phyloP scores from a whole-genome alignment of 2,113 vertebrate genomes.

The Myrmecobius fasciatus region DNA sequence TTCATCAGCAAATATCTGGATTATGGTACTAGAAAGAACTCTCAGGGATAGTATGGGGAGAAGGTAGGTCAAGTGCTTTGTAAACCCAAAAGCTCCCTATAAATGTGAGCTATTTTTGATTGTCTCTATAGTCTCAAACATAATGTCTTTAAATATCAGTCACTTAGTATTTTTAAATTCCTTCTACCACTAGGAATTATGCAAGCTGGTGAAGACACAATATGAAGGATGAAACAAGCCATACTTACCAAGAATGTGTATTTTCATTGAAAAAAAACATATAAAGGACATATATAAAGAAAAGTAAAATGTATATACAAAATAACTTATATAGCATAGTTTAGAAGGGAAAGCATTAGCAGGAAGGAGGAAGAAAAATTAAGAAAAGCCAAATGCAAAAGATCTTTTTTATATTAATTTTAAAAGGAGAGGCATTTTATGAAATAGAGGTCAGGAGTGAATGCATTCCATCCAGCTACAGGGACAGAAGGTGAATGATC shows the following conservation, averaged over 20 bases:
- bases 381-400: not conserved
- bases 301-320: not conserved
- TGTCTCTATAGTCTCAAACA: not conserved
- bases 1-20: not conserved
- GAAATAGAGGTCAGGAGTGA: not conserved
- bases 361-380: not conserved
- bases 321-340: not conserved
- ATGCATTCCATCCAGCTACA: not conserved
- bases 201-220: not conserved
- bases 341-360: not conserved
- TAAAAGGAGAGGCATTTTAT: not conserved
- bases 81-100: not conserved
- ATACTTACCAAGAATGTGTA: not conserved
- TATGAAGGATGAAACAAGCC: too few relatives aligned
- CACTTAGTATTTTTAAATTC: not conserved
- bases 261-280: not conserved
- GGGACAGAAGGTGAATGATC: not conserved
- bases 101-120: not conserved
- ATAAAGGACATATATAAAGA: not conserved
- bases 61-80: too few relatives aligned
- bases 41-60: not conserved
- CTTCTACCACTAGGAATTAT: not conserved
- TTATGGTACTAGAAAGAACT: too few relatives aligned
- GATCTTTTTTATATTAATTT: not conserved
- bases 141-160: not conserved